Evolutionary conservation across 2,888 invertebrate genomes (phyloP), one percentile per base, ranked within the genome.

Genomic region (Corythucha ciliata): DNA sequence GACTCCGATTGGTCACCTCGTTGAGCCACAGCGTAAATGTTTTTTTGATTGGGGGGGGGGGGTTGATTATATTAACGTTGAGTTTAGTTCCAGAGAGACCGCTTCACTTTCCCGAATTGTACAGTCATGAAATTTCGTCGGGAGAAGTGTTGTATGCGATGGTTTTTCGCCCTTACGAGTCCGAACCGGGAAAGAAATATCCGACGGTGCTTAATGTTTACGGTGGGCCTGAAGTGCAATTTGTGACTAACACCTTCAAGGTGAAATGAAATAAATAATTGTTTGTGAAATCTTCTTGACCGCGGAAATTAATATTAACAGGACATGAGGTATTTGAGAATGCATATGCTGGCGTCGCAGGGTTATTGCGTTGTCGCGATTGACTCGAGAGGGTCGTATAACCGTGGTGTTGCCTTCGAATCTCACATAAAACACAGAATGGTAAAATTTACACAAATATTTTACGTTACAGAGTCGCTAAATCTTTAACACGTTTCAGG

Each of bases 151-250:
- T 88, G 51, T 82, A 85, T 63, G 91, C 93, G 39, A 86, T 94
- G 80, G 81, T 93, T 58, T 93, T 92, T 72, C 84, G 87, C 63
- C 89, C 88, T 2, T 80, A 81, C 64, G 77, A 79, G 66, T 68
- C 67, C 60, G 63, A 68, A 56, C 71, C 73, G 1, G 78, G 77
- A 6, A 68, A 70, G 12, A 79, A 83, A 55, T 91, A 92, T 72
- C 96, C 98, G 1, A 92, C 93, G 14, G 83, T 98, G 54, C 76
- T 97, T 44, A 92, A 93, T 69, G 90, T 99, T 48, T 99, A 98
- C 67, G 98, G 94, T 2, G 98, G 98, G 0, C 98, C 98, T 0
- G 94, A 96, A 68, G 93, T 97, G 41, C 97, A 99, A 72, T 78
- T 94, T 32, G 97, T 98, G 54, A 88, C 89, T 48, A 97, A 98